Evolutionary conservation across 53 echinoderm and acorn worm species (phyloP), one percentile per base, ranked within the genome.

Genomic region (Hippasteria phrygiana): DNA sequence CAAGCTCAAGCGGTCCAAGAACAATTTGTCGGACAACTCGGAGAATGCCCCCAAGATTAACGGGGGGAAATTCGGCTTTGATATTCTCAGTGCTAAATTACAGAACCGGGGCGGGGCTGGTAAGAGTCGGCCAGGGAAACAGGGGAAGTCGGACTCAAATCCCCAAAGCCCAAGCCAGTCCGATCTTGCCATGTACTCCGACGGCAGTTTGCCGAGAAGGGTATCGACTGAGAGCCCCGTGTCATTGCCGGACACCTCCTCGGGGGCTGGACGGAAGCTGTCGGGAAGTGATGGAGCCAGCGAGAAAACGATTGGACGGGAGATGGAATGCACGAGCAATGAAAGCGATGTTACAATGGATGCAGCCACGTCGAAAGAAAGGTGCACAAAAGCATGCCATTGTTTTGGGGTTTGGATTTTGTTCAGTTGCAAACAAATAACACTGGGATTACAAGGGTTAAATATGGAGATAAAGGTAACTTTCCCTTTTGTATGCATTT

Each of bases 271-370:
- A 26, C 72, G 82, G 20, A 90, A 90, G 46, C 62, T 75, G 7
- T 96, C 96, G 5, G 93, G 96, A 53, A 92, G 92, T 48, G 96
- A 96, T 92, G 96, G 94, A 7, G 94, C 96, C 41, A 96, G 82
- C 41, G 89, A 88, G 89, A 96, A 70, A 34, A 88, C 77, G 50
- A 90, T 90, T 70, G 90, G 90, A 56, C 59, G 63, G 32, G 88
- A 78, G 12, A 94, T 92, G 92, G 92, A 92, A 45, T 88, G 91
- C 46, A 90, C 94, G 38, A 96, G 94, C 71, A 92, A 92, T 62
- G 94, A 94, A 32, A 94, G 94, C 83, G 94, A 94, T 37, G 92
- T 92, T n/a, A 94, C 94, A 20, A 94, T 94, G 94, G 91, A 91
- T 87, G 92, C 92, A 11, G 50, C 62, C 39, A 54, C 66, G 11